Conservation (phyloP, 1,140 invertebrate genomes). For the Magallana gigas region DNA sequence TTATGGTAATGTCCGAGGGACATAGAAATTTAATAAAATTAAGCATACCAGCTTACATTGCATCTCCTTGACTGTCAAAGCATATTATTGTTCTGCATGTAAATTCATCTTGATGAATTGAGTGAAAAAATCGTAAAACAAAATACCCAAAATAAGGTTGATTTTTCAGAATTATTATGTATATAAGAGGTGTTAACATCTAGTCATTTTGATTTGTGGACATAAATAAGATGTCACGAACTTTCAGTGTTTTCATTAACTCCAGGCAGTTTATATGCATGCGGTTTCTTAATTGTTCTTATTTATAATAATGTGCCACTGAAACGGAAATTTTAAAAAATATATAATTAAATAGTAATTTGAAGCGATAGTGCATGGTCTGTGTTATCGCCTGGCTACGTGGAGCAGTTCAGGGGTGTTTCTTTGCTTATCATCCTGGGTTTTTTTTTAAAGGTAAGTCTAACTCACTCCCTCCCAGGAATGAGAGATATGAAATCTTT, state of each 20-base stretch:
- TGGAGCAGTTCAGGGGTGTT: not conserved
- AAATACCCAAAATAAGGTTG: not conserved
- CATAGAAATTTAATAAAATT: not conserved
- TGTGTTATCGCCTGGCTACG: not conserved
- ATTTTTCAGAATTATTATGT: not conserved
- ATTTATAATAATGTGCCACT: not conserved
- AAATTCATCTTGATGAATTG: not conserved
- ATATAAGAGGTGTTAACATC: not conserved
- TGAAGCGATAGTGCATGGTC: not conserved
- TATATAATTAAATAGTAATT: not conserved
- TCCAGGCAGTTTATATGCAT: constrained; percentile 1
- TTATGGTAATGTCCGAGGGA: constrained; percentile 21
- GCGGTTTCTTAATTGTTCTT: not conserved
- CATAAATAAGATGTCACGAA: not conserved
- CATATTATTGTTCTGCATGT: constrained; percentile 13
- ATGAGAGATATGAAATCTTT: not conserved
- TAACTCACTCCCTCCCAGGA: too few species aligned
- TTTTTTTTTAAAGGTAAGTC: not conserved
- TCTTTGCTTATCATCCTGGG: not conserved
- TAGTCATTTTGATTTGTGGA: constrained; percentile 8
- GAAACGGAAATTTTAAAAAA: constrained; percentile 4
- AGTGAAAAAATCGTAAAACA: not conserved
- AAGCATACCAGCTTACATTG: not conserved
- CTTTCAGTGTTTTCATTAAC: not conserved
- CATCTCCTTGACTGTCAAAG: not conserved